Percentiles rank a stretch among this genome's conserved stretches.
Conservation (phyloP, 2,113 vertebrate species). For the Steatornis caripensis region DNA sequence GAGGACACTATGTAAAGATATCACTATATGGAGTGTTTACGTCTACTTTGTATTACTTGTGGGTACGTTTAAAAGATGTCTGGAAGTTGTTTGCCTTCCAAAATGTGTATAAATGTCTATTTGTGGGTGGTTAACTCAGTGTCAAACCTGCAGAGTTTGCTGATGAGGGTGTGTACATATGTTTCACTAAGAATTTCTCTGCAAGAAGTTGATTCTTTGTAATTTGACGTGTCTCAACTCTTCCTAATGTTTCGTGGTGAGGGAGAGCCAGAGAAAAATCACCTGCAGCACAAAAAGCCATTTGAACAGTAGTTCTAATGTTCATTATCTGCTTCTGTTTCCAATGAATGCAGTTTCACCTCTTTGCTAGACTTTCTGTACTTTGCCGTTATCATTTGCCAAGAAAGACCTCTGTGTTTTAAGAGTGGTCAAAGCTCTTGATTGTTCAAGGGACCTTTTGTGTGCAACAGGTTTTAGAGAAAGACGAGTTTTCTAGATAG, state of each 20-base stretch:
- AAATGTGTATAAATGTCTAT: neutral
- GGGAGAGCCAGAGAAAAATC: neutral
- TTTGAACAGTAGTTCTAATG: neutral
- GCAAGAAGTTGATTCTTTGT: neutral
- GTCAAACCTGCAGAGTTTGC: constrained; percentile 25
- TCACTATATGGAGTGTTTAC: neutral
- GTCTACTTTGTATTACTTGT: constrained; percentile 12
- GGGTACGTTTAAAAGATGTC: constrained; percentile 1
- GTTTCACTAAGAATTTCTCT: constrained; percentile 21
- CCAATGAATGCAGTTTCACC: neutral
- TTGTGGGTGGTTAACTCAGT: constrained; percentile 1
- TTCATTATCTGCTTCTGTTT: neutral
- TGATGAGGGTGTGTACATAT: neutral
- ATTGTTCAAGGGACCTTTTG: neutral
- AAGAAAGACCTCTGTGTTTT: constrained; percentile 51
- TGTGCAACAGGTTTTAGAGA: neutral
- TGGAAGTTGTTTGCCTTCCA: constrained; percentile 46
- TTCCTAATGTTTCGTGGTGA: neutral
- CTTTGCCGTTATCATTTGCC: neutral
- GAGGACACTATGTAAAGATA: constrained; percentile 17
- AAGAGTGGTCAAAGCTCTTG: constrained; percentile 8
- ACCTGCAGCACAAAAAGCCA: constrained; percentile 18
- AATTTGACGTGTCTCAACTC: neutral
- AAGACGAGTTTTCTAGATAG: neutral
- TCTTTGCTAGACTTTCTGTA: neutral